Base-by-base conservation (phyloP, 1,140 invertebrate species). In the Drosophila subobscura region DNA sequence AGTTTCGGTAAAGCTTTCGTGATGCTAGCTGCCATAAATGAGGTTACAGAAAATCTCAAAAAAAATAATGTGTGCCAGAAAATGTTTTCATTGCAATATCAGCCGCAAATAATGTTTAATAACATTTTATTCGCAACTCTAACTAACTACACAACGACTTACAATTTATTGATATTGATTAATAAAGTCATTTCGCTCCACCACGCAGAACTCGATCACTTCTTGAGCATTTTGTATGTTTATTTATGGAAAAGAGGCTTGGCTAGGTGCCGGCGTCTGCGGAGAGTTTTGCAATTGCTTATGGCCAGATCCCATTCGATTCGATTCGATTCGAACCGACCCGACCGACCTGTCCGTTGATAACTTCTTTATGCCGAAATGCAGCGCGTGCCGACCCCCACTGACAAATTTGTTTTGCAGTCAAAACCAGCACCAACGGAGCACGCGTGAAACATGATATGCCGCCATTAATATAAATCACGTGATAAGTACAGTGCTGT, bases 391-490 rank as follows among this genome's bases (percentile, higher is more conserved):
- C 89, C 89, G 89, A 91, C 89, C 89, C 89, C 89, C 85, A 91
- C 89, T 91, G 89, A 89, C 79, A 90, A 77, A 86, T 91, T 90
- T 90, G 78, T 73, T 80, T 66, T 84, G 70, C 76, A 89, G 81
- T 73, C 80, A 89, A 90, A 85, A 77, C 83, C 77, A 59, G 74
- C 85, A 75, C 71, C 72, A 20, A 20, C 16, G 16, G 70, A 86
- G 64, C 77, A 91, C 84, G 89, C 89, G 89, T 90, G 89, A 91
- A 91, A 89, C 89, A 88, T 91, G 89, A 86, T 90, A 91, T 91
- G 72, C 74, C 54, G 73, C 89, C 81, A 90, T 91, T 84, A 91
- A 89, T 90, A 91, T 91, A 91, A 91, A 91, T 91, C 89, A 91
- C 72, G 63, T 79, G 72, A 88, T 89, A 88, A 89, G 72, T 73